Evolutionary conservation across 2,113 vertebrate species (phyloP).

Genomic region (Ceratotherium simum): DNA sequence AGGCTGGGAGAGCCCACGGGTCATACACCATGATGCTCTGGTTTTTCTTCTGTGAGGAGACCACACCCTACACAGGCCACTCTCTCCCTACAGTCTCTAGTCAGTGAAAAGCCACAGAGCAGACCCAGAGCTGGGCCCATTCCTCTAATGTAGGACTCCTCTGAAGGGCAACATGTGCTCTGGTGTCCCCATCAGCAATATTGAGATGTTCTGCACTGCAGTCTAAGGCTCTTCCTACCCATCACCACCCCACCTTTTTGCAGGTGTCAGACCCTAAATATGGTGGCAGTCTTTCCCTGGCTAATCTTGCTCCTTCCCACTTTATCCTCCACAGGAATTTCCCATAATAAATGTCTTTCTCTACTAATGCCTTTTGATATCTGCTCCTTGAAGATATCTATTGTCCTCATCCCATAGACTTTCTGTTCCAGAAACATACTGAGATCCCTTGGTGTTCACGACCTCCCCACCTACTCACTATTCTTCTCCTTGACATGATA

Average conservation of each 20-base stretch:
- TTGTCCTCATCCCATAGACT: neutral
- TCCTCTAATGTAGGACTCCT: rapidly evolving
- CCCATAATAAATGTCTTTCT: neutral
- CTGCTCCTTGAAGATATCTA: neutral
- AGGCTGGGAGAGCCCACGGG: neutral
- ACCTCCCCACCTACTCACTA: neutral
- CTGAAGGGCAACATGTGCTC: neutral
- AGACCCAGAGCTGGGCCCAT: rapidly evolving
- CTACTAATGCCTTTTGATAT: neutral
- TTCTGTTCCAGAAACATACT: neutral
- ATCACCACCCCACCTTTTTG: rapidly evolving
- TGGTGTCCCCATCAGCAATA: neutral
- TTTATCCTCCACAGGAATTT: rapidly evolving
- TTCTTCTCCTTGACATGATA: neutral
- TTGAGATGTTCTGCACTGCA: neutral
- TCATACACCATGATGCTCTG: rapidly evolving
- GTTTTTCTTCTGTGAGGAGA: rapidly evolving
- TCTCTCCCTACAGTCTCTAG: neutral
- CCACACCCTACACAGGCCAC: neutral
- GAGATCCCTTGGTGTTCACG: neutral
- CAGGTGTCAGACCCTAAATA: neutral
- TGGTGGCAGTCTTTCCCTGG: neutral
- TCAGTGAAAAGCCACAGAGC: no score
- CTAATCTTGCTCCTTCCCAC: neutral
- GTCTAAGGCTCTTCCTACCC: neutral